Percentiles rank a stretch among this genome's conserved stretches.
Conservation (phyloP, 2,888 invertebrate species). For the Drosophila paracracens region DNA sequence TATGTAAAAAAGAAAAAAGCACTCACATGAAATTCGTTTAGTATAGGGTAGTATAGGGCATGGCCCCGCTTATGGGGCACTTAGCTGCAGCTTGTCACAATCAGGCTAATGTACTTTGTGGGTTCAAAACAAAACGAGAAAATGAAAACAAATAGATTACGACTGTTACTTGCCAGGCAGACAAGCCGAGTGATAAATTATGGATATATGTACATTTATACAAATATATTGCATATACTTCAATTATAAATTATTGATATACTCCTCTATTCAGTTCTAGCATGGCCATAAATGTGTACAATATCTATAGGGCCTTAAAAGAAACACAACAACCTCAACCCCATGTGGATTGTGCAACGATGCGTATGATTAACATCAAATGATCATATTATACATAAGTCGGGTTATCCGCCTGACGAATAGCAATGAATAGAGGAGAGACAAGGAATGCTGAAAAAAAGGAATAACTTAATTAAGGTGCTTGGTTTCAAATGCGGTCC, state of each 20-base stretch:
- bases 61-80: conserved; percentile 39
- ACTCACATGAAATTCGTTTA: conserved; percentile 9
- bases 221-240: no score
- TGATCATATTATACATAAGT: conserved; percentile 55
- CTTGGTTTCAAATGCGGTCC: conserved; percentile 43
- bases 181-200: conserved; percentile 36
- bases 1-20: conserved; percentile 33
- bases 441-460: conserved; percentile 6
- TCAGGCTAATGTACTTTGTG: conserved; percentile 70
- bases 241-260: conserved; percentile 4
- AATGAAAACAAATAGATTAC: conserved; percentile 43
- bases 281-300: conserved; percentile 7
- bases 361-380: conserved; percentile 77
- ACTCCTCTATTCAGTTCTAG: conserved; percentile 5
- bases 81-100: conserved; percentile 71
- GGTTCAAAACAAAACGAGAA: conserved; percentile 13
- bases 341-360: conserved; percentile 45
- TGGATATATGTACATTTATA: no score
- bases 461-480: conserved; percentile 65
- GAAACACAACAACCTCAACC: neutral
- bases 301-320: neutral
- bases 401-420: conserved; percentile 26
- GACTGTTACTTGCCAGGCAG: conserved; percentile 11
- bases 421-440: conserved; percentile 11
- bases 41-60: neutral